Evolutionary conservation across 2,888 invertebrate genomes (phyloP).

Genomic region (Clivina fossor): DNA sequence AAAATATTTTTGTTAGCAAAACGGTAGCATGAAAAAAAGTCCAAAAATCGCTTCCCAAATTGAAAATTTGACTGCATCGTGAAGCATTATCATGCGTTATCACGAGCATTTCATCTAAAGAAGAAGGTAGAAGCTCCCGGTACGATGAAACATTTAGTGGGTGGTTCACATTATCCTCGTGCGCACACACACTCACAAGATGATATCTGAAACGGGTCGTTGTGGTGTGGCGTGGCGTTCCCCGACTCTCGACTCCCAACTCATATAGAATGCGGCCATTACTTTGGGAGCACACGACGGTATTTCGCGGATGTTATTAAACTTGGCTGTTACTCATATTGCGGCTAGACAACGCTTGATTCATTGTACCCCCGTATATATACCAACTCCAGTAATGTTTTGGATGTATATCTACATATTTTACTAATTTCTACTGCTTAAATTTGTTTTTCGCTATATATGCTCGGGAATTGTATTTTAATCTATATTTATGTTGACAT

Average conservation of each 20-base stretch:
- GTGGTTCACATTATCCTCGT: constrained; percentile 30
- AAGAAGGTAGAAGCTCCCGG: too few species aligned
- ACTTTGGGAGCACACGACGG: constrained; percentile 34
- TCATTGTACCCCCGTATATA: constrained; percentile 1
- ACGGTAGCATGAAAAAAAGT: too few species aligned
- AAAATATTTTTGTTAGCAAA: too few species aligned
- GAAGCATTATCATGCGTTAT: constrained; percentile 17
- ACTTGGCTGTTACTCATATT: constrained; percentile 52
- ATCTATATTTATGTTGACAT: too few species aligned
- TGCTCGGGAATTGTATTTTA: too few species aligned
- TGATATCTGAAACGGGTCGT: constrained; percentile 25
- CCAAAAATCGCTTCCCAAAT: constrained; percentile 8
- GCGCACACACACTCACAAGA: constrained; percentile 24
- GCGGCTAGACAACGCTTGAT: constrained; percentile 44
- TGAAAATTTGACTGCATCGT: constrained; percentile 5
- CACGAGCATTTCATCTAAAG: constrained; percentile 4
- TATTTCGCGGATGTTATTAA: constrained; percentile 50
- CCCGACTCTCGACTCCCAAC: too few species aligned
- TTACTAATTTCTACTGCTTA: too few species aligned
- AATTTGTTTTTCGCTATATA: too few species aligned
- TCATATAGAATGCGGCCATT: constrained; percentile 16
- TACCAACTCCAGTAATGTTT: too few species aligned
- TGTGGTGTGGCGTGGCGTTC: not conserved
- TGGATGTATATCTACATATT: too few species aligned
- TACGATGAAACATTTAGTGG: constrained; percentile 29